phyloP scores from a whole-genome alignment of 2,888 invertebrate species.

The Seira musarum region DNA sequence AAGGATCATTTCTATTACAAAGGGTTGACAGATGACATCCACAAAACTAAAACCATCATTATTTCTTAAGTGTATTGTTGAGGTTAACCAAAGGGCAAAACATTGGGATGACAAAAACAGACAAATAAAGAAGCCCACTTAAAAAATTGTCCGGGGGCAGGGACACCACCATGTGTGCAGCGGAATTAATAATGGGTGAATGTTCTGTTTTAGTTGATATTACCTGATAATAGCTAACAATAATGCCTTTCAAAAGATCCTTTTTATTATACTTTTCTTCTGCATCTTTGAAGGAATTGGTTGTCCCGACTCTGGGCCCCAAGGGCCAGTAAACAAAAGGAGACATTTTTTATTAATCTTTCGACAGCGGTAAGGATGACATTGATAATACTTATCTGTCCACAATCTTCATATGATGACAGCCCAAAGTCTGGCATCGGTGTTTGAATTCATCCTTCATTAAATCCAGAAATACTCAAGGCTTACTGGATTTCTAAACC shows the following conservation, averaged over 20 bases:
- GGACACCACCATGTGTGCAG: conserved; percentile 19
- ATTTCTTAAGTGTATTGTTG: too few species aligned
- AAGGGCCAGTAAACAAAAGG: background rate
- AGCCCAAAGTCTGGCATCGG: too few species aligned
- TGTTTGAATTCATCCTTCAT: too few species aligned
- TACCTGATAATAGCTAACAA: background rate
- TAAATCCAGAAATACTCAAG: too few species aligned
- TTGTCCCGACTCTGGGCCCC: too few species aligned
- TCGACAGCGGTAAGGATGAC: conserved; percentile 14
- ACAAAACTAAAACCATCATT: too few species aligned
- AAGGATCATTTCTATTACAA: too few species aligned
- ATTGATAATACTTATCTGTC: conserved; percentile 26
- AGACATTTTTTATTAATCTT: conserved; percentile 25
- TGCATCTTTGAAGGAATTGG: background rate
- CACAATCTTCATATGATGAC: conserved; percentile 35
- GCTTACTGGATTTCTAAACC: background rate
- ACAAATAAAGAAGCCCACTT: too few species aligned
- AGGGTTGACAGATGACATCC: too few species aligned
- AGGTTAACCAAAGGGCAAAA: conserved; percentile 6
- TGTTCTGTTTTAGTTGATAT: background rate
- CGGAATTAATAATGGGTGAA: background rate
- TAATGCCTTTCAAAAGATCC: conserved; percentile 17
- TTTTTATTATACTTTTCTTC: background rate
- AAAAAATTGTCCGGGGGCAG: too few species aligned
- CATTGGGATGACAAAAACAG: too few species aligned